Base-by-base conservation (phyloP, 2,113 vertebrate species). In the Myodes glareolus region DNA sequence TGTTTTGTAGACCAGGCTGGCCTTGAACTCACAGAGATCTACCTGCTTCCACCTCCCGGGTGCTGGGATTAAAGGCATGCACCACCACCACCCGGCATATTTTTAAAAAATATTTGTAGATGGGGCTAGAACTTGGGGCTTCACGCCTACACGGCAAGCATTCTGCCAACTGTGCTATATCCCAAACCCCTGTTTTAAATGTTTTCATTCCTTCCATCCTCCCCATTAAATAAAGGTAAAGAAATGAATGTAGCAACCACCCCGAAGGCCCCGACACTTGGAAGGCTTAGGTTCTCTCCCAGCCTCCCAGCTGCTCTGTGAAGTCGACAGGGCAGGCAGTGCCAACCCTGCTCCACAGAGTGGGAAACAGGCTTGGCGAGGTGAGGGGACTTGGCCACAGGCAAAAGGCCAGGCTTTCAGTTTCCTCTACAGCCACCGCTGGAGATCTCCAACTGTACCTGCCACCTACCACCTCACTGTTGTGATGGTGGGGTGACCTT, bases 381-480 rank as follows among this genome's bases (percentile, higher is more conserved):
- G 29, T 0, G 0, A 31, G 6, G 29, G 12, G 72, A 50, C 0
- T 2, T 29, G 77, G 50, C n/a, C 13, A 50, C 36, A 63, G 14
- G 47, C 76, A 0, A 0, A 5, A 77, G 61, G 45, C 87, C 86
- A 47, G 70, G 65, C 47, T 88, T 90, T 95, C 55, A n/a, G 39
- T 68, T 55, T 84, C 6, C 21, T 78, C 31, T 14, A 0, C 1
- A 23, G 67, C 61, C 31, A n/a, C 86, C 0, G 0, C 12, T 0
- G 50, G 82, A 52, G 42, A 8, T 31, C 0, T n/a, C 55, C 16
- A 2, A 31, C 50, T 7, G 2, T 9, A 14, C 14, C 39, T 0
- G 19, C 52, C 12, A 1, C 13, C 42, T 6, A 4, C 27, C 11
- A 0, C 52, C 17, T 63, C 17, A 0, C n/a, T 4, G n/a, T 7